phyloP scores from a whole-genome alignment of 1,140 invertebrate species.

The Apis laboriosa region DNA sequence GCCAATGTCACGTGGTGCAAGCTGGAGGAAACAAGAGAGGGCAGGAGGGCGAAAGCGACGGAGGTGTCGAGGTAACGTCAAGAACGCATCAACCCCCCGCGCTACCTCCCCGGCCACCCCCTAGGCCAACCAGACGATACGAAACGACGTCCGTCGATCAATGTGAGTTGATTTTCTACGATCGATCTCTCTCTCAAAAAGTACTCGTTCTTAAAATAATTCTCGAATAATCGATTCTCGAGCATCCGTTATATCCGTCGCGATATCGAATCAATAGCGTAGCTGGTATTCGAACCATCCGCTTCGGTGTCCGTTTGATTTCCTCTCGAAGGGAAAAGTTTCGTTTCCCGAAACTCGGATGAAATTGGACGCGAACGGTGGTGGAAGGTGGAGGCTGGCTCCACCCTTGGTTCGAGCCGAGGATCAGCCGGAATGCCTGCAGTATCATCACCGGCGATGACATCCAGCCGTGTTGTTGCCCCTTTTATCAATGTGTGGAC shows the following conservation, averaged over 20 bases:
- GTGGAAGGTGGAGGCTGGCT: conserved; percentile 27
- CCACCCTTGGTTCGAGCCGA: conserved; percentile 38
- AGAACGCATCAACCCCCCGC: conserved; percentile 79
- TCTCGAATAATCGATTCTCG: too few relatives aligned
- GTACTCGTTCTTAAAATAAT: too few relatives aligned
- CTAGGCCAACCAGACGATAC: conserved; percentile 75
- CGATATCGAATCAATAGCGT: conserved; percentile 17
- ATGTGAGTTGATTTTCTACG: conserved; percentile 66
- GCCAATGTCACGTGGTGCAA: conserved; percentile 77
- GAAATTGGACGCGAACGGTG: not conserved
- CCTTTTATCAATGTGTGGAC: conserved; percentile 45
- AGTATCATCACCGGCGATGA: conserved; percentile 50
- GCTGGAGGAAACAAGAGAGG: conserved; percentile 66
- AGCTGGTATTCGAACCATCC: not conserved
- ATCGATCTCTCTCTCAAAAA: not conserved
- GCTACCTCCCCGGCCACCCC: conserved; percentile 76
- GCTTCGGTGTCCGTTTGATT: conserved; percentile 33
- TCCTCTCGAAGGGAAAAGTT: conserved; percentile 33
- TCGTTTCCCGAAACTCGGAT: conserved; percentile 29
- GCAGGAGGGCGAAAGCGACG: conserved; percentile 70
- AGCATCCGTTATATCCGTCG: not conserved
- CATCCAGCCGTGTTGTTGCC: not conserved
- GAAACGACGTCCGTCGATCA: conserved; percentile 71
- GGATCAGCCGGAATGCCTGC: conserved; percentile 12
- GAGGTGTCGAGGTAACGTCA: conserved; percentile 68